These are phyloP conservation scores for Muricea muricata DNA, from an alignment of 92 coral and sea anemone genomes.

Conservation along the genomic window DNA sequence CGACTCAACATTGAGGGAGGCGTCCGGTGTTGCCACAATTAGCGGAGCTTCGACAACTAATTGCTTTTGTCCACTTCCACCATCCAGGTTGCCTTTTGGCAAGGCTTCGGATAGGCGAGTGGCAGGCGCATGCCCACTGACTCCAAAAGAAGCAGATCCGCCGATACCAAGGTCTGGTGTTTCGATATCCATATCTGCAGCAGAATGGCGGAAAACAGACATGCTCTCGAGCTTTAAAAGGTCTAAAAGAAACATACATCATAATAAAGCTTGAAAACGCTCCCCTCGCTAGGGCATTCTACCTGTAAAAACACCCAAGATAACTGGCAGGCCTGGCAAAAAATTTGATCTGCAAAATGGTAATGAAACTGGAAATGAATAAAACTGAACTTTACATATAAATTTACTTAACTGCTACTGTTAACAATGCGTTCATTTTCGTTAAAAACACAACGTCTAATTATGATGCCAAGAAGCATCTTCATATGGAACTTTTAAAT, in stretches of 20 bases:
- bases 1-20: slow-evolving; percentile 32
- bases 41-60: background rate
- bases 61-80: background rate
- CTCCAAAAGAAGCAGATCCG: background rate
- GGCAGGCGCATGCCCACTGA: background rate
- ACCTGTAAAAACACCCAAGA: background rate
- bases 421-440: no score
- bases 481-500: no score
- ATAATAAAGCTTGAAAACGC: slow-evolving; percentile 4
- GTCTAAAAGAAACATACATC: slow-evolving; percentile 21
- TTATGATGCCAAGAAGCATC: no score
- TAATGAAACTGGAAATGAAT: no score
- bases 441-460: no score
- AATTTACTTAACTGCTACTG: no score
- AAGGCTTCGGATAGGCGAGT: slow-evolving; percentile 9
- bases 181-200: slow-evolving; percentile 8
- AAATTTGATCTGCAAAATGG: no score
- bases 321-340: slow-evolving; percentile 30
- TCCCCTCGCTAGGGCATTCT: background rate
- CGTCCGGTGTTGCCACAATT: slow-evolving; percentile 14
- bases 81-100: background rate
- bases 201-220: slow-evolving; percentile 12
- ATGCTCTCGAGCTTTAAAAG: slow-evolving; percentile 8
- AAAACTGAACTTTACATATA: no score
- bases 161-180: background rate